These are phyloP conservation scores for Chondrosia reniformis DNA, from an alignment of 37 sponge, comb jelly and placozoan genomes.

Conservation along the genomic window DNA sequence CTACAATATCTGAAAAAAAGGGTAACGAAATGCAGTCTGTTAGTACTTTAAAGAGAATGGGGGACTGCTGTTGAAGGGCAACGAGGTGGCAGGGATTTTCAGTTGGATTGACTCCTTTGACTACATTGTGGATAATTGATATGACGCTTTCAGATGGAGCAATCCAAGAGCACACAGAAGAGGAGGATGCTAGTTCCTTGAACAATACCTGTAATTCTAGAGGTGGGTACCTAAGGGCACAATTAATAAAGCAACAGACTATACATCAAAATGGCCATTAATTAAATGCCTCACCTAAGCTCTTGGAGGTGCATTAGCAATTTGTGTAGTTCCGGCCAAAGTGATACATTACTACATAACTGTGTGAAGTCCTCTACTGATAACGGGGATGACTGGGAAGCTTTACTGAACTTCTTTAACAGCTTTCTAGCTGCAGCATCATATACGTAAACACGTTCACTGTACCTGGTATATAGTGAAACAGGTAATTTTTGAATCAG, in stretches of 20 bases:
- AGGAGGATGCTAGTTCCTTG: background rate
- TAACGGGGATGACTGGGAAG: background rate
- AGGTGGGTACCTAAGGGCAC: background rate
- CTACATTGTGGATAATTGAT: background rate
- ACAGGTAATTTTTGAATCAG: background rate
- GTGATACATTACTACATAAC: background rate
- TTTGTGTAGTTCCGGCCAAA: background rate
- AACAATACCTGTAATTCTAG: background rate
- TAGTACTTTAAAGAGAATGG: constrained; percentile 1
- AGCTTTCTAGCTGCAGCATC: background rate
- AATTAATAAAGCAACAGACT: too few relatives aligned
- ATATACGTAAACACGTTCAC: background rate
- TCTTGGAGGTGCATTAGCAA: background rate
- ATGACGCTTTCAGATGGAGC: background rate
- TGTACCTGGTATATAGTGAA: constrained; percentile 22
- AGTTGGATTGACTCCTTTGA: background rate
- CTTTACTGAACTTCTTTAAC: background rate
- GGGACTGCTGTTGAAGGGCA: background rate
- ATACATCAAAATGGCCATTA: too few relatives aligned
- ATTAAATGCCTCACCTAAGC: too few relatives aligned
- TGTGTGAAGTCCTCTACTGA: background rate
- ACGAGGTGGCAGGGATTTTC: background rate
- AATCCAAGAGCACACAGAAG: constrained; percentile 6
- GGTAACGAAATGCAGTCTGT: background rate
- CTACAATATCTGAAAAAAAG: background rate